Evolutionary conservation across 2,113 vertebrate species (phyloP).

Genomic region (Phalacrocorax brasilianus): DNA sequence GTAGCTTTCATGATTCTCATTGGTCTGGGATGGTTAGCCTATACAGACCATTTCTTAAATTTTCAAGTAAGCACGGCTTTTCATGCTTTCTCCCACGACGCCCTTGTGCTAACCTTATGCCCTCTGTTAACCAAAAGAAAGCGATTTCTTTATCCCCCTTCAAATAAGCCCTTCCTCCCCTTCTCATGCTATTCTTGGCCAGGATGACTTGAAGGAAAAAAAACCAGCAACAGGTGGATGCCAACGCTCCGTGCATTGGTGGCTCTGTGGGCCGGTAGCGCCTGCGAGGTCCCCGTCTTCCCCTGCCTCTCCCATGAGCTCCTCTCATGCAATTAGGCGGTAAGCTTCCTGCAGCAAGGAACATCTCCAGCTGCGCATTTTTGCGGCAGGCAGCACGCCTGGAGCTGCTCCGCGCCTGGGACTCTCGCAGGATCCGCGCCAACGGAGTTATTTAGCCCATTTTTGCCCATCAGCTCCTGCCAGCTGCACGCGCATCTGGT

Average conservation of each 20-base stretch:
- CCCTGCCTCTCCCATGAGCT: not conserved
- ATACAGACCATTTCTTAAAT: too few species aligned
- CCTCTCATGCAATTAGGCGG: fast-evolving
- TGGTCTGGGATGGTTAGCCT: fast-evolving
- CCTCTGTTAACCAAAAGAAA: not conserved
- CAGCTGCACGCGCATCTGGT: fast-evolving
- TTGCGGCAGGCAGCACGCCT: fast-evolving
- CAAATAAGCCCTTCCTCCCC: not conserved
- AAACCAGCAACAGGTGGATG: not conserved
- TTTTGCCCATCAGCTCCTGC: fast-evolving
- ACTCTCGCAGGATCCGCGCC: fast-evolving
- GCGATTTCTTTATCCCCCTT: not conserved
- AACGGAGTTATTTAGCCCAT: fast-evolving
- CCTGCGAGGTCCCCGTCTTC: fast-evolving
- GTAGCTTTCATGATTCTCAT: not conserved
- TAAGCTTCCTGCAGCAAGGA: too few species aligned
- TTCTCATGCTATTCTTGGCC: not conserved
- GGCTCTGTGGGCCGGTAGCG: fast-evolving
- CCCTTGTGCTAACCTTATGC: not conserved
- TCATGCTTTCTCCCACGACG: not conserved
- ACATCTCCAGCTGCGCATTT: fast-evolving
- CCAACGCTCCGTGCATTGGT: fast-evolving
- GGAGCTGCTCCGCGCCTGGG: not conserved
- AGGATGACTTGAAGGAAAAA: too few species aligned
- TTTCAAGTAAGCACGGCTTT: not conserved